A percentile compares a stretch with the other conserved stretches of the same genome.
phyloP scores from a whole-genome alignment of 2,797 vertebrate species.

The Gallinago solitaria region DNA sequence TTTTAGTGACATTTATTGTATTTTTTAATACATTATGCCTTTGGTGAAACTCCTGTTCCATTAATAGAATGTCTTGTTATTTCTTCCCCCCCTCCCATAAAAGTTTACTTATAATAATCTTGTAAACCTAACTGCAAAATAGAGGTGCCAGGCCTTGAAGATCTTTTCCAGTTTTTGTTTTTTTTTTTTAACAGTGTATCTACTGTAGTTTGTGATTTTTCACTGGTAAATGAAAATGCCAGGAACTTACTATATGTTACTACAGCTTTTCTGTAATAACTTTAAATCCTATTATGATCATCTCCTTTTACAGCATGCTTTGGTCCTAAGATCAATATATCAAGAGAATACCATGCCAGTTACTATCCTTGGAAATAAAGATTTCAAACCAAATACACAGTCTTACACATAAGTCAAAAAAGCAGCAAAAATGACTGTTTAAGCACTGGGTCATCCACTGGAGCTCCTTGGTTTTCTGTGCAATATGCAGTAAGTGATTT shows the following conservation, averaged over 20 bases:
- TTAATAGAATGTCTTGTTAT: conserved; percentile 12
- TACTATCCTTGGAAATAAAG: not conserved
- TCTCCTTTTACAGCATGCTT: conserved; percentile 32
- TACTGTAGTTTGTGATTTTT: not conserved
- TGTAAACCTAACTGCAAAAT: not conserved
- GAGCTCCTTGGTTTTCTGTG: not conserved
- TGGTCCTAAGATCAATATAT: conserved; percentile 1
- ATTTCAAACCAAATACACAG: not conserved
- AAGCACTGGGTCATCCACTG: not conserved
- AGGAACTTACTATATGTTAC: not conserved
- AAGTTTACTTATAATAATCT: not conserved
- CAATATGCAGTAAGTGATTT: not conserved
- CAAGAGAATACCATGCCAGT: not conserved
- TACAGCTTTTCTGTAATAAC: conserved; percentile 28
- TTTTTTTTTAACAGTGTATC: not conserved
- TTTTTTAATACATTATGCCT: not conserved
- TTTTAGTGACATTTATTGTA: conserved; percentile 33
- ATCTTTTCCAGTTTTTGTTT: not conserved
- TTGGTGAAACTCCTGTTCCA: not conserved
- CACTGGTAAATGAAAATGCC: conserved; percentile 41
- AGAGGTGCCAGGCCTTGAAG: not conserved
- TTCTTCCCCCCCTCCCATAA: not conserved
- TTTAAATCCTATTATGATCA: conserved; percentile 51
- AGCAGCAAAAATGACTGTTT: not conserved
- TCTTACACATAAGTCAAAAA: not conserved